Evolutionary conservation across 2,113 vertebrate species (phyloP).

Genomic region (Octodon degus): DNA sequence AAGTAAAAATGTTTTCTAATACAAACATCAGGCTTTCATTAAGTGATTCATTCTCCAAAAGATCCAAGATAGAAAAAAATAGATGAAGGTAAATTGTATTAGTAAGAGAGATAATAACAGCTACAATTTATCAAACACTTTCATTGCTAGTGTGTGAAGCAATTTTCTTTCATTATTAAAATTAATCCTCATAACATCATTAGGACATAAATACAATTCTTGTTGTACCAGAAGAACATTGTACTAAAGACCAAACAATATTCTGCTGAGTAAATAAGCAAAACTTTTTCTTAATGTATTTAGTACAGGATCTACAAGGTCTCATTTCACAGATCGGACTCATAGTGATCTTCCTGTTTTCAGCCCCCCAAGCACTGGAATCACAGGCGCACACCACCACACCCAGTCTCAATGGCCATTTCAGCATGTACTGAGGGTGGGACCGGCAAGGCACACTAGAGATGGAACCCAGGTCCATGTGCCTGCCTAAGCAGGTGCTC

Average conservation of each 20-base stretch:
- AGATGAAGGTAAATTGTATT: slow-evolving; percentile 33
- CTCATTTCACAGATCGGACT: too few relatives aligned
- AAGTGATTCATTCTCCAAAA: slow-evolving; percentile 41
- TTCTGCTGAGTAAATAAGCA: slow-evolving; percentile 50
- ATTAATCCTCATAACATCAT: slow-evolving; percentile 67
- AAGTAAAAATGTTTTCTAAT: slow-evolving; percentile 59
- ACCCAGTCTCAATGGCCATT: too few relatives aligned
- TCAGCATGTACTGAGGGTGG: too few relatives aligned
- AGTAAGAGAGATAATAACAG: slow-evolving; percentile 48
- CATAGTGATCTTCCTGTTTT: too few relatives aligned
- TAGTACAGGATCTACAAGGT: too few relatives aligned
- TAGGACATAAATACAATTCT: slow-evolving; percentile 59
- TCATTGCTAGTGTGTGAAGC: slow-evolving; percentile 36
- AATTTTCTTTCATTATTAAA: slow-evolving; percentile 74
- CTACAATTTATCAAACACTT: slow-evolving; percentile 69
- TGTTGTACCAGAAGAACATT: background rate
- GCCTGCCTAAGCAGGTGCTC: too few relatives aligned
- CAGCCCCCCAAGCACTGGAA: too few relatives aligned
- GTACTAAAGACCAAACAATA: slow-evolving; percentile 50
- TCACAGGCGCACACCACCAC: too few relatives aligned
- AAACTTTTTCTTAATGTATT: background rate
- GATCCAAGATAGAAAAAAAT: slow-evolving; percentile 42
- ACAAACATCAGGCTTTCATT: slow-evolving; percentile 50
- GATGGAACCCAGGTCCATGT: too few relatives aligned
- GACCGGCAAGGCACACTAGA: too few relatives aligned